phyloP scores from a whole-genome alignment of 2,888 invertebrate species.

The Cylloceria caligata region DNA sequence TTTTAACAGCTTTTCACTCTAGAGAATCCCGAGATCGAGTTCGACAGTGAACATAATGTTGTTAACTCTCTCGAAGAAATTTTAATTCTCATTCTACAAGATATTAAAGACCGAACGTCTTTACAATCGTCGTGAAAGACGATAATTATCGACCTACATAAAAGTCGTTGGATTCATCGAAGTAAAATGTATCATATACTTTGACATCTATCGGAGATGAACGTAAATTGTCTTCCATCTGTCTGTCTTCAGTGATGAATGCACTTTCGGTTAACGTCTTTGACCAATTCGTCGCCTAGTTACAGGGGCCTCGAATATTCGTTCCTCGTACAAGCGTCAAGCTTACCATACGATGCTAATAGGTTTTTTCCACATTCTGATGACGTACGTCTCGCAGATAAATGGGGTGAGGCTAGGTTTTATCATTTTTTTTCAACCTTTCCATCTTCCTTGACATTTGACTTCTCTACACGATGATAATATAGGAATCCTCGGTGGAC shows the following conservation, averaged over 20 bases:
- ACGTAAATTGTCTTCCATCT: slow-evolving; percentile 41
- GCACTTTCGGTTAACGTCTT: slow-evolving; percentile 87
- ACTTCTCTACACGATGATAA: not conserved
- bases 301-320: slow-evolving; percentile 85
- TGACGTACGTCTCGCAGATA: slow-evolving; percentile 85
- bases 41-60: not conserved
- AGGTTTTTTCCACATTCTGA: slow-evolving; percentile 85
- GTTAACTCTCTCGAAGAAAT: not conserved
- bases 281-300: slow-evolving; percentile 87
- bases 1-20: slow-evolving; percentile 5
- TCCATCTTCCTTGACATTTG: not conserved
- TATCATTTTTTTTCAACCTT: not conserved
- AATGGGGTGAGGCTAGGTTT: too few relatives aligned
- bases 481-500: slow-evolving; percentile 10
- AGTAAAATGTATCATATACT: not conserved
- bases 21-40: too few relatives aligned
- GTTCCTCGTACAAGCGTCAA: slow-evolving; percentile 79
- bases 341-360: slow-evolving; percentile 85
- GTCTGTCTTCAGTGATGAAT: slow-evolving; percentile 85
- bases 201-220: not conserved
- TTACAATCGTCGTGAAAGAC: not conserved
- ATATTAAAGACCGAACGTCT: not conserved
- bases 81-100: not conserved
- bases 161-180: not conserved
- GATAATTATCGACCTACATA: not conserved